Evolutionary conservation across 2,888 invertebrate genomes (phyloP).

Genomic region (Meghimatium bilineatum): DNA sequence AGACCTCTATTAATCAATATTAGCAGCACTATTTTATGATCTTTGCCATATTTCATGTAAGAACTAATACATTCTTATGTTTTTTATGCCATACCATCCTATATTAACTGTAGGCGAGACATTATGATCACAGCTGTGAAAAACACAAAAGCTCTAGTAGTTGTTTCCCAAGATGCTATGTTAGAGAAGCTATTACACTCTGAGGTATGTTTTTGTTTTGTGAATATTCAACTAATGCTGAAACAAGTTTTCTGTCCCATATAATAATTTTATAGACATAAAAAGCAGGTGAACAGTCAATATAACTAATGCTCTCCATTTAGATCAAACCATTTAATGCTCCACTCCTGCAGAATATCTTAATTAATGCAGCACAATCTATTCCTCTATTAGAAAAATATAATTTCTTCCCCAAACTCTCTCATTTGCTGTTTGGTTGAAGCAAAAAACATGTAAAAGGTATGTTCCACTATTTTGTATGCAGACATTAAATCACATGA

Average conservation of each 20-base stretch:
- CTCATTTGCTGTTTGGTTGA: too few relatives aligned
- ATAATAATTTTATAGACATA: too few relatives aligned
- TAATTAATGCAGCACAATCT: too few relatives aligned
- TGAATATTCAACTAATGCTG: neutral
- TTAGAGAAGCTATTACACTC: slow-evolving; percentile 75
- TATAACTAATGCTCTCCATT: too few relatives aligned
- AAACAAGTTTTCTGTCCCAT: neutral
- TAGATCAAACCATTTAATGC: too few relatives aligned
- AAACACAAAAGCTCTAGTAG: slow-evolving; percentile 73
- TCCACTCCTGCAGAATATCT: too few relatives aligned
- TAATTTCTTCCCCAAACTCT: too few relatives aligned
- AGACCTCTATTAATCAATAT: neutral
- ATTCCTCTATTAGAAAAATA: too few relatives aligned
- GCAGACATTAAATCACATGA: too few relatives aligned
- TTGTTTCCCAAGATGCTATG: slow-evolving; percentile 75
- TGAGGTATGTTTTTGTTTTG: slow-evolving; percentile 63
- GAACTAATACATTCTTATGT: neutral
- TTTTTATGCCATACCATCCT: neutral
- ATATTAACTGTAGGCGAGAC: slow-evolving; percentile 63
- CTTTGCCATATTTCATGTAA: neutral
- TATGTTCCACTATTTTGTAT: too few relatives aligned
- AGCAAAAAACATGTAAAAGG: too few relatives aligned
- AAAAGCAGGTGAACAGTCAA: too few relatives aligned
- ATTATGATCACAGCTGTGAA: slow-evolving; percentile 74
- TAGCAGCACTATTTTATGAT: neutral